Conservation (phyloP, 2,113 vertebrate genomes). For the Acanthochromis polyacanthus region DNA sequence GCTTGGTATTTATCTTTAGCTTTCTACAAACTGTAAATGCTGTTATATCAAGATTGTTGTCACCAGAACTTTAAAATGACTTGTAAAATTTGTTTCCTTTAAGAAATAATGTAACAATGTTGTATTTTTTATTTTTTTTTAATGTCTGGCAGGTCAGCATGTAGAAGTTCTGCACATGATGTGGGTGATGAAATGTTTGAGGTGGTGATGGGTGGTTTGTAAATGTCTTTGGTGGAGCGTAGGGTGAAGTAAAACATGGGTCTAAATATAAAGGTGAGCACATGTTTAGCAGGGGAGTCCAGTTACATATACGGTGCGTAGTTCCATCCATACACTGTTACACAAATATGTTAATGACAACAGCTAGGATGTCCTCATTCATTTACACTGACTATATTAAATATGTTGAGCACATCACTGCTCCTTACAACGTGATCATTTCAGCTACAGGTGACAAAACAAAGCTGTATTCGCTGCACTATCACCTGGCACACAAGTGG, state of each 20-base stretch:
- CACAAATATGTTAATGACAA: slow-evolving; percentile 5
- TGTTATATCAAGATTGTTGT: no score
- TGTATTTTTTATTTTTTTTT: background rate
- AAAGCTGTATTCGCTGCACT: background rate
- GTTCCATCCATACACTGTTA: slow-evolving; percentile 1
- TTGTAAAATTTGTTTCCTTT: no score
- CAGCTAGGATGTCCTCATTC: slow-evolving; percentile 16
- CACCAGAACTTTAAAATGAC: no score
- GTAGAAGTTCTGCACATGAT: background rate
- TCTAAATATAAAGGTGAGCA: slow-evolving; percentile 73
- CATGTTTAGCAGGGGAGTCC: slow-evolving; percentile 45
- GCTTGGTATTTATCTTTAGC: no score
- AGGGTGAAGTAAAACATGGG: slow-evolving; percentile 23
- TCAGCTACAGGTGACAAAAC: background rate
- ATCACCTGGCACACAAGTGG: background rate
- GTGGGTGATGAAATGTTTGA: slow-evolving; percentile 1
- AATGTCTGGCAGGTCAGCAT: background rate
- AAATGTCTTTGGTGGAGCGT: slow-evolving; percentile 14
- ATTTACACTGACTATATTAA: background rate
- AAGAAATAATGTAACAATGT: no score
- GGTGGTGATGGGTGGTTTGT: slow-evolving; percentile 9
- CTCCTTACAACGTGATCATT: background rate
- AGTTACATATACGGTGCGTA: slow-evolving; percentile 37
- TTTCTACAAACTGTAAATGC: no score
- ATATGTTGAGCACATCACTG: background rate